Conservation (phyloP, 37 sponge, comb jelly and placozoan genomes). For the Cladorhizidae sp. region DNA sequence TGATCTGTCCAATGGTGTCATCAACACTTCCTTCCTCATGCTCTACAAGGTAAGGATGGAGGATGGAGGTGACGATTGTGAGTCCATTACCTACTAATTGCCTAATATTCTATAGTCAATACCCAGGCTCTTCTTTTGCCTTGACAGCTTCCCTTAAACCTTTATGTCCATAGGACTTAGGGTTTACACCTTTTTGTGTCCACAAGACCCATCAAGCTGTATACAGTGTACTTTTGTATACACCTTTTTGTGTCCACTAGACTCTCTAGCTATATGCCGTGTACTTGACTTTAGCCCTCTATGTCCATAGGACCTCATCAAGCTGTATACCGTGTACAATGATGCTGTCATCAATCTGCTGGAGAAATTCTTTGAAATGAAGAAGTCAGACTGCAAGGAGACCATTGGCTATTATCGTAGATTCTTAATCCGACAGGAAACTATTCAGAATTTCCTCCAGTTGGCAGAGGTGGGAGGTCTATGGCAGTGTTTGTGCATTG, state of each 20-base stretch:
- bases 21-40: conserved; percentile 86
- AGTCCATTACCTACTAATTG: too few relatives aligned
- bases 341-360: conserved; percentile 81
- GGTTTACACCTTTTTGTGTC: too few relatives aligned
- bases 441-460: conserved; percentile 63
- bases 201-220: too few relatives aligned
- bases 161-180: too few relatives aligned
- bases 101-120: too few relatives aligned
- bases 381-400: conserved; percentile 82
- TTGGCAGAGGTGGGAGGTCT: conserved; percentile 69
- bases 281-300: neutral
- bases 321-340: conserved; percentile 82
- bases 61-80: too few relatives aligned
- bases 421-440: conserved; percentile 73
- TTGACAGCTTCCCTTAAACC: too few relatives aligned
- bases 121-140: too few relatives aligned
- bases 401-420: conserved; percentile 72
- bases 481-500: neutral
- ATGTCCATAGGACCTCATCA: conserved; percentile 68
- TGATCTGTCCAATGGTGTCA: conserved; percentile 87
- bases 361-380: conserved; percentile 90
- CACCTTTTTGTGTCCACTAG: too few relatives aligned
- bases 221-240: too few relatives aligned
- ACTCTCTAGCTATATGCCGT: too few relatives aligned
- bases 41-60: conserved; percentile 67